Evolutionary conservation across 2,797 vertebrate species (phyloP).

Genomic region (Sebastes taczanowskii): DNA sequence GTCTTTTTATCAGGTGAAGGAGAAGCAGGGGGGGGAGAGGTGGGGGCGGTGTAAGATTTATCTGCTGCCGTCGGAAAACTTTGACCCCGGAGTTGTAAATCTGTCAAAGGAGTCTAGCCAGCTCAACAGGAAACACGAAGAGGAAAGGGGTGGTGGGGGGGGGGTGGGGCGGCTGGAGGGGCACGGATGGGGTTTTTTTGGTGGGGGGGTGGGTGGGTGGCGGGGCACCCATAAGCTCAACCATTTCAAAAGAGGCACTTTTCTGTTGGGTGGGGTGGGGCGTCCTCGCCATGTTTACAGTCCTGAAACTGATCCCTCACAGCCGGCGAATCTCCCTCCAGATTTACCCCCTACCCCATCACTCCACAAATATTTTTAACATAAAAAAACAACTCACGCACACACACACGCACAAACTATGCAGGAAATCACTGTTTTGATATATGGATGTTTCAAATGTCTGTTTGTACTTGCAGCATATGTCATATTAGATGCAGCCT

Average conservation of each 20-base stretch:
- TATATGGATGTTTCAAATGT: constrained; percentile 27
- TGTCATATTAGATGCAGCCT: constrained; percentile 5
- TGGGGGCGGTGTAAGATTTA: constrained; percentile 77
- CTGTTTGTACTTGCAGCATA: constrained; percentile 8
- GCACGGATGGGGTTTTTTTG: constrained; percentile 3
- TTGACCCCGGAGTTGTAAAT: constrained; percentile 86
- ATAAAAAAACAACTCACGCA: neutral
- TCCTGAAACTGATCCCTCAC: constrained; percentile 72
- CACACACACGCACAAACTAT: neutral
- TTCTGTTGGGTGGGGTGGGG: neutral
- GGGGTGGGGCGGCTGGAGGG: neutral
- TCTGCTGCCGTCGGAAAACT: constrained; percentile 83
- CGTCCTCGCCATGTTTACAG: constrained; percentile 52
- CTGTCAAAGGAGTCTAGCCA: constrained; percentile 85
- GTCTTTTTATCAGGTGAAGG: constrained; percentile 80
- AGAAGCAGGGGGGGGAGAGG: constrained; percentile 36
- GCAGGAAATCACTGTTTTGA: constrained; percentile 50
- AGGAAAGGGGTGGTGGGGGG: constrained; percentile 53
- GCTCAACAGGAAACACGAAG: constrained; percentile 83
- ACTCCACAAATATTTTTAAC: neutral
- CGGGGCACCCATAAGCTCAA: constrained; percentile 42
- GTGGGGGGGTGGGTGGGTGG: neutral
- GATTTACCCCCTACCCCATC: neutral
- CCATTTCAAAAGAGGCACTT: constrained; percentile 69
- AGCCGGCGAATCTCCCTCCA: constrained; percentile 49